A percentile compares a stretch with the other conserved stretches of the same genome.
phyloP scores from a whole-genome alignment of 2,113 vertebrate genomes.

The Raphicerus campestris region DNA sequence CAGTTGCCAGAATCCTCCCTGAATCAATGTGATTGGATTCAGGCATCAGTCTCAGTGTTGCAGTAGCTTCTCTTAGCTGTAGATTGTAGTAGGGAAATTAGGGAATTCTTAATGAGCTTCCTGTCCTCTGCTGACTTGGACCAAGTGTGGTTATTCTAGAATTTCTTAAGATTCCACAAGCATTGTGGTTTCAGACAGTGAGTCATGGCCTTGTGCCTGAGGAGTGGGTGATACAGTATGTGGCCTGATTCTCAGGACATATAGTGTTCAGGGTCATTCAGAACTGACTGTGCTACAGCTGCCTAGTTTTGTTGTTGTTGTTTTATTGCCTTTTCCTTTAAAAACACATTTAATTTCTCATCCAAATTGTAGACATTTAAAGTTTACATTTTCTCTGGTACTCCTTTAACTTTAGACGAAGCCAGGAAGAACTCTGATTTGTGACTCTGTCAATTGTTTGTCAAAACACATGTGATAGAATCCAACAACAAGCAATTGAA shows the following conservation, averaged over 20 bases:
- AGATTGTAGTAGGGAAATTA: neutral
- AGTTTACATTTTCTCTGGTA: slow-evolving; percentile 16
- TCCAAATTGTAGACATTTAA: neutral
- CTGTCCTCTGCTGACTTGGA: neutral
- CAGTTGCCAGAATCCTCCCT: neutral
- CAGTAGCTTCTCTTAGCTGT: neutral
- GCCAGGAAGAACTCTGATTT: neutral
- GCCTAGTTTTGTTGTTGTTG: neutral
- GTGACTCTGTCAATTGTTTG: slow-evolving; percentile 15
- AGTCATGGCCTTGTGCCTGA: neutral
- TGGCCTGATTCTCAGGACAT: neutral
- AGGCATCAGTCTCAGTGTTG: neutral
- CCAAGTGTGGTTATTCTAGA: neutral
- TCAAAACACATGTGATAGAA: neutral
- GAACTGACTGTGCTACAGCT: neutral
- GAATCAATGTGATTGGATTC: neutral
- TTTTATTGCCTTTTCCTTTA: slow-evolving; percentile 11
- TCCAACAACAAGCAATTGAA: slow-evolving; percentile 10
- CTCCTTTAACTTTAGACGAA: neutral
- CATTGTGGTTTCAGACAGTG: neutral
- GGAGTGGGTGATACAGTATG: neutral
- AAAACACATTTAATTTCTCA: slow-evolving; percentile 10
- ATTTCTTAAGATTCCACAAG: neutral
- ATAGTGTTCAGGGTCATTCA: neutral
- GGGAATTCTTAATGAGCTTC: neutral